A percentile compares a stretch with the other conserved stretches of the same genome.
Evolutionary conservation across 2,113 vertebrate genomes (phyloP).

Genomic region (Microtus ochrogaster): DNA sequence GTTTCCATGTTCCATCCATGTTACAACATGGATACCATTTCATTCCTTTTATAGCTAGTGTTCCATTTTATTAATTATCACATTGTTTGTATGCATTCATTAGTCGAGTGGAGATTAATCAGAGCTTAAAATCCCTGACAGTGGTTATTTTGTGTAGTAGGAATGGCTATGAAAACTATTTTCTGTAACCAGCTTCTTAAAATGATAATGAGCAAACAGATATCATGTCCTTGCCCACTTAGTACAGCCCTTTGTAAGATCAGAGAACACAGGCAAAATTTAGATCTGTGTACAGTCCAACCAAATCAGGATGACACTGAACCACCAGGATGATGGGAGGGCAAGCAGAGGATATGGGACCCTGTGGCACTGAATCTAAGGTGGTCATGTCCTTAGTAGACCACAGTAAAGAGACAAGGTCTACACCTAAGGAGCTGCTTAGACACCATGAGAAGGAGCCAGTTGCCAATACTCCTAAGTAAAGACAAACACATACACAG

Average conservation of each 20-base stretch:
- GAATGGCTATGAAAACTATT: neutral
- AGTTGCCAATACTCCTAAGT: neutral
- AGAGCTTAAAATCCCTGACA: neutral
- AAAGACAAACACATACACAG: neutral
- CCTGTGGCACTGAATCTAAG: neutral
- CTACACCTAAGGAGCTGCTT: neutral
- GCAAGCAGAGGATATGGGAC: neutral
- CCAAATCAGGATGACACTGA: neutral
- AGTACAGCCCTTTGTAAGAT: neutral
- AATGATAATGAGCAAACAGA: neutral
- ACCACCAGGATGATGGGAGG: neutral
- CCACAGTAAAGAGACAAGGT: neutral
- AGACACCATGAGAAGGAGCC: neutral
- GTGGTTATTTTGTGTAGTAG: neutral
- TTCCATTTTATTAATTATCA: neutral
- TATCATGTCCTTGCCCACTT: neutral
- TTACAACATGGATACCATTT: neutral
- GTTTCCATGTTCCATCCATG: neutral
- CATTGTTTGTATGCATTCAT: neutral
- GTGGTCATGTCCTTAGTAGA: neutral
- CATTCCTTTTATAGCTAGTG: constrained; percentile 20
- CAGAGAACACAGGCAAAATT: constrained; percentile 26
- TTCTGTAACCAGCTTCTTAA: neutral
- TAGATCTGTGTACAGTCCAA: neutral
- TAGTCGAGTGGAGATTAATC: constrained; percentile 22